Conservation (phyloP, 2,113 vertebrate genomes). For the Accipiter virgatus region DNA sequence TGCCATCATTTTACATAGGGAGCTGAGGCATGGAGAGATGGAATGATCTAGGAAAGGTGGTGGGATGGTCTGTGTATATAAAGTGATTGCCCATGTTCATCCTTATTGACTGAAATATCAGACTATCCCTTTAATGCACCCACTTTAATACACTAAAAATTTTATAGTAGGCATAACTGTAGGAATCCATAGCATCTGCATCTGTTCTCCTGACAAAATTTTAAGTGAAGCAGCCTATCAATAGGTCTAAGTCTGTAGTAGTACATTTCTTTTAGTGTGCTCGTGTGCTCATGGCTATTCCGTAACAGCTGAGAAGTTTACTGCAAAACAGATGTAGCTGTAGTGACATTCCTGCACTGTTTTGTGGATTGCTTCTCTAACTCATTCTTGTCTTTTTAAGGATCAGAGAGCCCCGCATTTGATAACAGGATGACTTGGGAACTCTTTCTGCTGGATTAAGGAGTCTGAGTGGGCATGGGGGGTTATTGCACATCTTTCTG, state of each 20-base stretch:
- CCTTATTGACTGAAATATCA: background rate
- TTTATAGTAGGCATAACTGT: background rate
- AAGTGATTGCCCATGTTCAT: background rate
- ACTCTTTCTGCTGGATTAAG: background rate
- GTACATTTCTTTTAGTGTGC: background rate
- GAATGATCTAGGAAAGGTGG: background rate
- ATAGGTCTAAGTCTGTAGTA: background rate
- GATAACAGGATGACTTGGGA: background rate
- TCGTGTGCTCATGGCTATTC: background rate
- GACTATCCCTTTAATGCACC: background rate
- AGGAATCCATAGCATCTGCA: background rate
- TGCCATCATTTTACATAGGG: background rate
- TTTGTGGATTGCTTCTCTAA: background rate
- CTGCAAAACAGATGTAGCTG: background rate
- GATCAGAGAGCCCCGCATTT: rapidly evolving
- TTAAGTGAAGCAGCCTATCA: background rate
- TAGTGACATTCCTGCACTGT: background rate
- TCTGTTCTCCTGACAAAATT: background rate
- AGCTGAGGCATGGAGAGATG: background rate
- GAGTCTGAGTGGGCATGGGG: rapidly evolving
- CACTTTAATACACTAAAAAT: background rate
- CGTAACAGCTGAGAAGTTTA: background rate
- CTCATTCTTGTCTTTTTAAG: background rate
- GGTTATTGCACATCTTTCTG: background rate
- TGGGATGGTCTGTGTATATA: background rate